Evolutionary conservation across 2,113 vertebrate genomes (phyloP).

Genomic region (western clawed frog (Xenopus tropicalis)): UCB_Xtro_10.0 CM004448.2:76847501-76848000

Average conservation of each 20-base stretch:
- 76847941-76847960: constrained; percentile 59
- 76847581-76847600: constrained; percentile 8
- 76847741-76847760: constrained; percentile 34
- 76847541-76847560: constrained; percentile 19
- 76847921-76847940: constrained; percentile 50
- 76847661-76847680: constrained; percentile 35
- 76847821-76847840: constrained; percentile 60
- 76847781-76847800: constrained; percentile 38
- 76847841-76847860: constrained; percentile 63
- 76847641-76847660: too few relatives aligned
- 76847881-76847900: constrained; percentile 18
- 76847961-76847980: not conserved
- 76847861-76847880: constrained; percentile 60
- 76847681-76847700: constrained; percentile 41
- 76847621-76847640: not conserved
- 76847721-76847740: constrained; percentile 24
- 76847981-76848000: constrained; percentile 46
- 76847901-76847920: constrained; percentile 36
- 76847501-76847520: constrained; percentile 1
- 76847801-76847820: constrained; percentile 41
- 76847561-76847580: constrained; percentile 20
- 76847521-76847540: constrained; percentile 28
- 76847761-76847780: constrained; percentile 47
- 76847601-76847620: constrained; percentile 22
- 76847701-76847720: constrained; percentile 48